phyloP scores from a whole-genome alignment of 2,888 invertebrate genomes.

The Ectemnius lituratus region DNA sequence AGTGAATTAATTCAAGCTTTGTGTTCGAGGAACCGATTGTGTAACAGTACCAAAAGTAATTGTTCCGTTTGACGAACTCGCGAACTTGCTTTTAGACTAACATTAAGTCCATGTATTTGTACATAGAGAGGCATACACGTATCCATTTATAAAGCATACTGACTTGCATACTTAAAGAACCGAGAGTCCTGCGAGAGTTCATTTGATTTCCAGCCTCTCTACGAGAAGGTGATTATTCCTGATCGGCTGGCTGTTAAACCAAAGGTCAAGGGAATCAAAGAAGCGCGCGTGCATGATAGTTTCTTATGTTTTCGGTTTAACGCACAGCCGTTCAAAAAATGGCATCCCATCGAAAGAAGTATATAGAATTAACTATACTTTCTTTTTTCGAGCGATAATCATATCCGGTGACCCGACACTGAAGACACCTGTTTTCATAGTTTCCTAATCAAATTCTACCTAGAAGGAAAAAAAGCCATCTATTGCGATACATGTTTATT shows the following conservation, averaged over 20 bases:
- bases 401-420: conserved; percentile 42
- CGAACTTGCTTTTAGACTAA: conserved; percentile 50
- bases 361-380: not conserved
- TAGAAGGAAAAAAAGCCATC: not conserved
- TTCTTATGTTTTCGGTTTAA: not conserved
- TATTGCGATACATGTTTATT: not conserved
- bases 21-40: conserved; percentile 56
- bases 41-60: conserved; percentile 65
- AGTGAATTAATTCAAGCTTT: not conserved
- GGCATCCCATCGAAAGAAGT: not conserved
- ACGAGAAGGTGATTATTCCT: not conserved
- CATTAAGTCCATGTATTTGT: conserved; percentile 36
- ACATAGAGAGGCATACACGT: conserved; percentile 24
- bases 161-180: conserved; percentile 14
- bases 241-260: too few species aligned
- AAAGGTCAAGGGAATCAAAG: too few species aligned
- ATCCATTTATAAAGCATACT: conserved; percentile 30
- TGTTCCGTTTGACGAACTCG: conserved; percentile 45
- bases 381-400: conserved; percentile 32
- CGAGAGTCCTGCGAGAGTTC: conserved; percentile 1
- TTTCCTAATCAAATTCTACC: not conserved
- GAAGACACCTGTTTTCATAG: conserved; percentile 21
- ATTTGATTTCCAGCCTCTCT: not conserved
- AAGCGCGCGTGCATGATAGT: not conserved
- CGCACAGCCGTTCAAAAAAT: not conserved